phyloP scores from a whole-genome alignment of 2,113 vertebrate species.

The Naja naja region DNA sequence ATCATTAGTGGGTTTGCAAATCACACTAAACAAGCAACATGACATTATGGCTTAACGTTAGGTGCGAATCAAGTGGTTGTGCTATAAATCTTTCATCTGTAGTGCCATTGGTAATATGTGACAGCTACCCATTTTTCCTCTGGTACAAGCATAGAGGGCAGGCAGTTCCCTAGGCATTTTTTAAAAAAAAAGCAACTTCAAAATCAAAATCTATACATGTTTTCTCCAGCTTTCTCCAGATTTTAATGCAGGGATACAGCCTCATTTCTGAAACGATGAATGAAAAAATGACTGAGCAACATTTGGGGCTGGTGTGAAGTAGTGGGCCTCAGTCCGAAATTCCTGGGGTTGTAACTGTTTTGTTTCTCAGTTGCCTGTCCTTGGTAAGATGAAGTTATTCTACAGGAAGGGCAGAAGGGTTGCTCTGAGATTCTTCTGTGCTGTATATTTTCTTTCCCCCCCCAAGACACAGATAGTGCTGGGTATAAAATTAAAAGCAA shows the following conservation, averaged over 20 bases:
- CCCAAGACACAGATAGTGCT: neutral
- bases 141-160: neutral
- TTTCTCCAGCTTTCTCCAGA: neutral
- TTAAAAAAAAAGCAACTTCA: neutral
- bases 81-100: neutral
- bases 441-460: neutral
- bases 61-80: neutral
- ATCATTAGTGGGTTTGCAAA: neutral
- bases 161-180: neutral
- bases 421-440: neutral
- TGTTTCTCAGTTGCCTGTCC: neutral
- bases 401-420: neutral
- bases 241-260: neutral
- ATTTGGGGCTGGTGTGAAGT: neutral
- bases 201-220: neutral
- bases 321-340: neutral
- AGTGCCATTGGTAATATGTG: neutral
- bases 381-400: neutral
- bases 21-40: neutral
- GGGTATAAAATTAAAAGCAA: conserved; percentile 18
- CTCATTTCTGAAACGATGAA: neutral
- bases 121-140: neutral
- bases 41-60: neutral
- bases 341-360: neutral
- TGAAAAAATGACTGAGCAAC: neutral